These are phyloP conservation scores for Mythimna vitellina DNA, from an alignment of 2,888 invertebrate species.

Conservation along the genomic window DNA sequence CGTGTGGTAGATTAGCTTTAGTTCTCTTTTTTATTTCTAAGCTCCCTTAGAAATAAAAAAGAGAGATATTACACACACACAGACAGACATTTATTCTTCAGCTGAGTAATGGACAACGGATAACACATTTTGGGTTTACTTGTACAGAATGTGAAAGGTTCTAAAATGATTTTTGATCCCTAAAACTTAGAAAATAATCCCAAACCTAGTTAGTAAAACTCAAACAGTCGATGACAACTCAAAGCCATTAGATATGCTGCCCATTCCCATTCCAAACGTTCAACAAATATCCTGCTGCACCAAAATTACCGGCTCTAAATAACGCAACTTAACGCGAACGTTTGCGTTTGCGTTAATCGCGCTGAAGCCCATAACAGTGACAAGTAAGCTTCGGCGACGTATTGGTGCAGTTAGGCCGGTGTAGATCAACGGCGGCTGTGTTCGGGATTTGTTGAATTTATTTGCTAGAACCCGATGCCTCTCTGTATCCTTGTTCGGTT, in stretches of 20 bases:
- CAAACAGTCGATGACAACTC: neutral
- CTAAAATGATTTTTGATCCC: too few species aligned
- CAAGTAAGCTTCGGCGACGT: constrained; percentile 81
- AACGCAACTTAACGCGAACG: constrained; percentile 56
- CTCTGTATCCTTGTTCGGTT: constrained; percentile 64
- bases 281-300: constrained; percentile 25
- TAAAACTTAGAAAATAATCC: neutral
- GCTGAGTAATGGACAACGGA: too few species aligned
- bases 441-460: constrained; percentile 86
- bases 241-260: constrained; percentile 23
- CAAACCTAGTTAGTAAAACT: neutral
- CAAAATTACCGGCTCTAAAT: constrained; percentile 58
- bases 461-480: constrained; percentile 74
- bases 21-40: too few species aligned
- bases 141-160: too few species aligned
- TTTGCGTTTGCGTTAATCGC: constrained; percentile 69
- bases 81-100: too few species aligned
- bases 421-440: constrained; percentile 82
- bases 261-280: constrained; percentile 32
- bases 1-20: too few species aligned
- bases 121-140: too few species aligned
- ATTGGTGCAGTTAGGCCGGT: constrained; percentile 82
- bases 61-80: too few species aligned
- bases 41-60: too few species aligned
- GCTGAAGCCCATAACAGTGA: constrained; percentile 68